These are phyloP conservation scores for Heliconius erato DNA, from an alignment of 2,888 invertebrate species.

Conservation along the genomic window DNA sequence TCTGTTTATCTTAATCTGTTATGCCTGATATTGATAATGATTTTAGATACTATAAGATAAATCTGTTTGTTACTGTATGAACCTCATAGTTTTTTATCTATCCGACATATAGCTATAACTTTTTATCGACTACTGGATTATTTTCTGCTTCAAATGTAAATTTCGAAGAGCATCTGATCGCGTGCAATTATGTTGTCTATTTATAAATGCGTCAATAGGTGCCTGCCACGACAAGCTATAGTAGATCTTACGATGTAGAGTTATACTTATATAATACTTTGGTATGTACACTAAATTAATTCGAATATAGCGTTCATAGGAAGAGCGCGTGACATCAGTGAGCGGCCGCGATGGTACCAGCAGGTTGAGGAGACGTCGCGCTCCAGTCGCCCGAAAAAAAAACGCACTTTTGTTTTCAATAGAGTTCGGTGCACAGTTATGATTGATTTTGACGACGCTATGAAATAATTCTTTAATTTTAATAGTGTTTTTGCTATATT, in stretches of 20 bases:
- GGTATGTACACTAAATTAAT: conserved; percentile 29
- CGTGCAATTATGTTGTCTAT: conserved; percentile 41
- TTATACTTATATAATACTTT: conserved; percentile 37
- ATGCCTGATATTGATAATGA: conserved; percentile 29
- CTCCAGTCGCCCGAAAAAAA: conserved; percentile 62
- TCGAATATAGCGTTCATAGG: conserved; percentile 42
- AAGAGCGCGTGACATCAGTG: conserved; percentile 54
- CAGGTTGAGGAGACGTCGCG: conserved; percentile 60
- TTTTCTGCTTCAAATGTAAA: conserved; percentile 7
- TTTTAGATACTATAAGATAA: conserved; percentile 33
- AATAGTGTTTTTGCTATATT: neutral
- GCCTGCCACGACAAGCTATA: conserved; percentile 42
- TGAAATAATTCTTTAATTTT: neutral
- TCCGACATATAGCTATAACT: neutral
- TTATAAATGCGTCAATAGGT: conserved; percentile 47
- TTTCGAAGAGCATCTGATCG: conserved; percentile 41
- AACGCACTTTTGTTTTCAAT: conserved; percentile 67
- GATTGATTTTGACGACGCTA: conserved; percentile 44
- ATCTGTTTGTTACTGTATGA: conserved; percentile 25
- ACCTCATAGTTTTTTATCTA: neutral
- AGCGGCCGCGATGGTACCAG: conserved; percentile 69
- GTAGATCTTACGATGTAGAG: conserved; percentile 35
- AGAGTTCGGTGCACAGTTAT: conserved; percentile 54
- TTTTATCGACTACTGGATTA: neutral
- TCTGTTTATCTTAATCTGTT: conserved; percentile 29